Evolutionary conservation across 2,113 vertebrate species (phyloP), one percentile per base, ranked within the genome.

Genomic region (Ascaphus truei): DNA sequence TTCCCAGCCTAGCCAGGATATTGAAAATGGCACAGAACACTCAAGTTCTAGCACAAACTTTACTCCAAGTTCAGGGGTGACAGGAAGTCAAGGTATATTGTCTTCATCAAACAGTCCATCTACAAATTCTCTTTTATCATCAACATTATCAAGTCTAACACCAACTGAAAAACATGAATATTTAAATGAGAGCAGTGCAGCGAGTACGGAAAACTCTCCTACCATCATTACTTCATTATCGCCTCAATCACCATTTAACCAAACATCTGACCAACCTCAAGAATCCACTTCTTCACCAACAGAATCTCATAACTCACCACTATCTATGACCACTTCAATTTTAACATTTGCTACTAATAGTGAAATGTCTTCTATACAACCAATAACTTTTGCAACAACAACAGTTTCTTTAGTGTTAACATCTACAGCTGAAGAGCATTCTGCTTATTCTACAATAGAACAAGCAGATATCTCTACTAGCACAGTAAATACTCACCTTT

Each of bases 281-380:
- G 4, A 16, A 12, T 9, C 8, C 41, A 12, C 15, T 33, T 11
- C 67, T 52, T 18, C 68, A 10, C 53, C 69, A 13, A 56, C 52
- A 33, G 13, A 72, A 69, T 20, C 29, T 9, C 66, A 73, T 48
- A 37, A 59, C 16, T 60, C 60, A 57, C 36, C 12, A 47, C 9
- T 47, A 18, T 47, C 43, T 20, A 2, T 47, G 43, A 18, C 31
- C 31, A 33, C 11, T 10, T 33, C 31, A 47, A 77, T 51, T 75
- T 59, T 73, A 61, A 62, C 65, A 73, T 12, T 76, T 77, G 57
- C 41, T 48, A 57, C 63, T 47, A 74, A 75, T 67, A n/a, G 56
- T 26, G 66, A 73, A 78, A 73, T 60, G 58, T 45, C 68, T 71
- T 66, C 59, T 57, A 26, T 58, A 30, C 61, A 47, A 48, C 58